Conservation (phyloP, 1,140 invertebrate genomes). For the Heterodera carotae region DNA sequence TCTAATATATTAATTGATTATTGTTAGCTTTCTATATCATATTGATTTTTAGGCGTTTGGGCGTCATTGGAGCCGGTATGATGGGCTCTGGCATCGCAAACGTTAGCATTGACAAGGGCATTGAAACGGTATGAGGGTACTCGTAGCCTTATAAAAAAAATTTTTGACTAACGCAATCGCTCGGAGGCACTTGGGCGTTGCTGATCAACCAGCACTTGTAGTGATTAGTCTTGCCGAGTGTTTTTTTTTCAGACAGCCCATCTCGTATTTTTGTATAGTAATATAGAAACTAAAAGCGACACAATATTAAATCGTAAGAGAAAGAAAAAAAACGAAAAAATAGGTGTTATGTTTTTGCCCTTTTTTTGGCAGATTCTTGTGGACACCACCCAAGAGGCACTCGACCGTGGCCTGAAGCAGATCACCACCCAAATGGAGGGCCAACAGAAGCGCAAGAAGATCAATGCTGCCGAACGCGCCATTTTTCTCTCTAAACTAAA, state of each 20-base stretch:
- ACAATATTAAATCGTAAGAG: too few relatives aligned
- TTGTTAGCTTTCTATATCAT: too few relatives aligned
- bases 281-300: too few relatives aligned
- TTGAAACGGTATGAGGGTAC: constrained; percentile 72
- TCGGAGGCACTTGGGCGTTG: too few relatives aligned
- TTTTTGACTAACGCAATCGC: too few relatives aligned
- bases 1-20: too few relatives aligned
- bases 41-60: constrained; percentile 74
- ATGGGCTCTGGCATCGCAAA: constrained; percentile 99
- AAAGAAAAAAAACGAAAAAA: neutral
- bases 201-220: too few relatives aligned
- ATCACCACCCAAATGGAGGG: constrained; percentile 80
- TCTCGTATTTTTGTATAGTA: too few relatives aligned
- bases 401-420: constrained; percentile 85
- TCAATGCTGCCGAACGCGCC: constrained; percentile 69
- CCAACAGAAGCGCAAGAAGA: constrained; percentile 79
- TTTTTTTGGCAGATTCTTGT: constrained; percentile 72
- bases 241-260: too few relatives aligned
- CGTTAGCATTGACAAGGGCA: constrained; percentile 92
- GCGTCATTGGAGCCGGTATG: constrained; percentile 89
- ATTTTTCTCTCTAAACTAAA: constrained; percentile 78
- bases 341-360: neutral
- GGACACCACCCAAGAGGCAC: constrained; percentile 80
- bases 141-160: too few relatives aligned
- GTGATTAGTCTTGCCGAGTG: too few relatives aligned